These are phyloP conservation scores for Apis cerana DNA, from an alignment of 1,140 invertebrate genomes.

Conservation along the genomic window DNA sequence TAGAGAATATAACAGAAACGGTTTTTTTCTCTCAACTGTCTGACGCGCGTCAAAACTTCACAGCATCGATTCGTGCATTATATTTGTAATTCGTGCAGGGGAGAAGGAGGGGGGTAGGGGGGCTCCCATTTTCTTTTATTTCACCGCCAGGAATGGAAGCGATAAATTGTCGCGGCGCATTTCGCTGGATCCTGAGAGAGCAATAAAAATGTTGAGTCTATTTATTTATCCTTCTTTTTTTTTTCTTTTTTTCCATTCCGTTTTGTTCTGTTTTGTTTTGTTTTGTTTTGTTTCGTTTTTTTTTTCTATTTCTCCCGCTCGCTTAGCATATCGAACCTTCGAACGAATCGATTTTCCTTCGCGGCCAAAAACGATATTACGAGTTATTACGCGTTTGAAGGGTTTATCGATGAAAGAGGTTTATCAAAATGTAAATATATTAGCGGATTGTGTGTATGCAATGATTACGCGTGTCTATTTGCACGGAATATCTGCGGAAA, in stretches of 20 bases:
- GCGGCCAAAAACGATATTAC: slow-evolving; percentile 12
- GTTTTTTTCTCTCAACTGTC: neutral
- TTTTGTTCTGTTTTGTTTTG: too few relatives aligned
- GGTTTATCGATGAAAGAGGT: slow-evolving; percentile 48
- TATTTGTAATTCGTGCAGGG: slow-evolving; percentile 20
- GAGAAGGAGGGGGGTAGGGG: too few relatives aligned
- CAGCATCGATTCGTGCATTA: slow-evolving; percentile 21
- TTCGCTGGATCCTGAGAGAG: slow-evolving; percentile 33
- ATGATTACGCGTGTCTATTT: slow-evolving; percentile 55
- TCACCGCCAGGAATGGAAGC: slow-evolving; percentile 7
- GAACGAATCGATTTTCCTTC: slow-evolving; percentile 28
- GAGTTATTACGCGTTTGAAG: slow-evolving; percentile 46
- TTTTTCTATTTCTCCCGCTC: neutral
- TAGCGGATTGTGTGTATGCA: slow-evolving; percentile 29
- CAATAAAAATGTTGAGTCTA: slow-evolving; percentile 28
- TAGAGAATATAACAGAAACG: neutral
- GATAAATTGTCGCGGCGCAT: slow-evolving; percentile 28
- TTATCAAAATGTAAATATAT: slow-evolving; percentile 55
- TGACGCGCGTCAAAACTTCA: neutral
- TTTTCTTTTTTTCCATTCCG: too few relatives aligned
- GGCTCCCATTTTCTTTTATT: slow-evolving; percentile 18
- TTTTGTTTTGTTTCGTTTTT: neutral
- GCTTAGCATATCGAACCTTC: slow-evolving; percentile 3
- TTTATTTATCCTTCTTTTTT: neutral
- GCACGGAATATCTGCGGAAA: slow-evolving; percentile 40